These are phyloP conservation scores for Micromesistius poutassou DNA, from an alignment of 2,797 vertebrate genomes.

Conservation along the genomic window DNA sequence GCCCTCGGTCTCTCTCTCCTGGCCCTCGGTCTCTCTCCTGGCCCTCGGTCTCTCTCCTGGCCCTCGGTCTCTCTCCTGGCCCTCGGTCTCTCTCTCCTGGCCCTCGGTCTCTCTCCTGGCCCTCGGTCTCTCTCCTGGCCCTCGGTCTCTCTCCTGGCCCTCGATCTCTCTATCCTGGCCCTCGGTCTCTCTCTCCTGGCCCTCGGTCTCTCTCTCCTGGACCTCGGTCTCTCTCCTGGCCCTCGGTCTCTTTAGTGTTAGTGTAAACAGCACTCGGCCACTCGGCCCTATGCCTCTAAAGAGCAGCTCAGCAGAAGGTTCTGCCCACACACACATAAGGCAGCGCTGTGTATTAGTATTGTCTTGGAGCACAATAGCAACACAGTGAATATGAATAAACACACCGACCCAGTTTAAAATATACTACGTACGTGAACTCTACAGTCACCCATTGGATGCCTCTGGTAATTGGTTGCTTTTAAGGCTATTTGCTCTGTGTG, in stretches of 20 bases:
- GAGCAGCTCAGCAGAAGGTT: no score
- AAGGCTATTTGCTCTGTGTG: no score
- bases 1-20: slow-evolving; percentile 40
- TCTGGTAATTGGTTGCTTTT: background rate
- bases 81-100: slow-evolving; percentile 55
- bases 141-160: slow-evolving; percentile 31
- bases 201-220: slow-evolving; percentile 38
- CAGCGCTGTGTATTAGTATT: no score
- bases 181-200: slow-evolving; percentile 53
- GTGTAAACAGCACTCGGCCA: slow-evolving; percentile 25
- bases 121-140: background rate
- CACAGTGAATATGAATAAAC: no score
- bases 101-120: slow-evolving; percentile 40
- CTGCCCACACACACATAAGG: no score
- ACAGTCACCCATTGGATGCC: background rate
- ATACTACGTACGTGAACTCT: background rate
- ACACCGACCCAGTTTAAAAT: no score
- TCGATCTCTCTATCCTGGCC: slow-evolving; percentile 77
- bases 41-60: slow-evolving; percentile 24
- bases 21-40: slow-evolving; percentile 11
- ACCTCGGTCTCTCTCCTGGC: slow-evolving; percentile 3
- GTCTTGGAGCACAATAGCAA: no score
- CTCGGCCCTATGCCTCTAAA: background rate
- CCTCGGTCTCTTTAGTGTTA: slow-evolving; percentile 29
- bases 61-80: slow-evolving; percentile 76